A percentile compares a stretch with the other conserved stretches of the same genome.
phyloP scores from a whole-genome alignment of 2,113 vertebrate genomes.

The Cromileptes altivelis region DNA sequence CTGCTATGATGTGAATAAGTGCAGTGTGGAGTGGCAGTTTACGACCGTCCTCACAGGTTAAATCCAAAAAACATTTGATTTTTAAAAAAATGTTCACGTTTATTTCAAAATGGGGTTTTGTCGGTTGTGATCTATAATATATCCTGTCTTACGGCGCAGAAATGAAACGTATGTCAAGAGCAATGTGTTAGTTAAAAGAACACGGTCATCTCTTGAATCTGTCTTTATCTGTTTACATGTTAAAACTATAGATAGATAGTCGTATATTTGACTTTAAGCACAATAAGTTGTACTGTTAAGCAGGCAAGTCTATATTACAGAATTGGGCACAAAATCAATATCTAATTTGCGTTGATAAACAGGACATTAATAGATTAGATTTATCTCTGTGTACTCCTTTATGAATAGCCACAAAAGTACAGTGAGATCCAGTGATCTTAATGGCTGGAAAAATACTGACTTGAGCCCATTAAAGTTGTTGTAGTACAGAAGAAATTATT shows the following conservation, averaged over 20 bases:
- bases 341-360: neutral
- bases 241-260: constrained; percentile 14
- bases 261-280: constrained; percentile 28
- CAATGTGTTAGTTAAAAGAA: constrained; percentile 1
- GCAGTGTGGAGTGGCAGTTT: constrained; percentile 42
- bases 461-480: neutral
- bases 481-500: neutral
- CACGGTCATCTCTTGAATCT: neutral
- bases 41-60: constrained; percentile 16
- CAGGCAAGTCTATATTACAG: neutral
- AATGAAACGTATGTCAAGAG: constrained; percentile 22
- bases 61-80: neutral
- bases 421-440: neutral
- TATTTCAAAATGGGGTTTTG: neutral
- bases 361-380: neutral
- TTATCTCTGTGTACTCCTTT: neutral
- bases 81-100: constrained; percentile 5
- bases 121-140: neutral
- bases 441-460: neutral
- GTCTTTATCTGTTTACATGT: constrained; percentile 20
- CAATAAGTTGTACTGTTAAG: constrained; percentile 1
- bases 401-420: neutral
- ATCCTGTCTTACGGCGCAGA: constrained; percentile 6
- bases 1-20: constrained; percentile 56
- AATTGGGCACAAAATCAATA: constrained; percentile 6